Evolutionary conservation across 23 tunicate genomes (phyloP), one percentile per base, ranked within the genome.

Genomic region (Pegea sp.): DNA sequence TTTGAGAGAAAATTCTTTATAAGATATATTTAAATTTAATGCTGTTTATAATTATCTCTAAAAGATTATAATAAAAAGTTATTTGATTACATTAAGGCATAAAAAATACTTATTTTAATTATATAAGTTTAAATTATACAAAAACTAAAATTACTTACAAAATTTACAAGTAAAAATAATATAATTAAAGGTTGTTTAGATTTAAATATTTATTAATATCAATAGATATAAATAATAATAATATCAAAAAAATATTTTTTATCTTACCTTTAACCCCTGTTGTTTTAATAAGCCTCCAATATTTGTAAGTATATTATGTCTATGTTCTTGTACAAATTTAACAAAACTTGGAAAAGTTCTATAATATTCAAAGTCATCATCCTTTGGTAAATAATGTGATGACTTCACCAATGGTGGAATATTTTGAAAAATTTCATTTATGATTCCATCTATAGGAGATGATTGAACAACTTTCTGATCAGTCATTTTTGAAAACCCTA

Each of bases 351-450:
- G 25, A 49, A 67, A 84, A 48, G 77, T 84, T 52, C 58, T 54
- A 34, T 84, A 84, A 28, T 73, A 68, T 32, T 84, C 95, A 59
- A 52, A 69, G 54, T 84, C 95, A 68, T 84, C 95, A 22, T 77
- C 66, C 8, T 52, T 53, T 31, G 95, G 95, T 24, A 84, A 49
- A 8, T 52, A 61, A 42, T 61, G 67, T 31, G 68, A 69, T 25
- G 84, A 54, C 57, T 57, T 44, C 18, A 84, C 62, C 24, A 79
- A 49, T 8, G 46, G 46, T 11, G 13, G 13, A 38, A 38, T 38
- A 8, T 16, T 16, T 38, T 38, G 46, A 38, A 16, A 38, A 8
- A 38, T 8, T 38, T 11, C 16, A 8, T 38, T 38, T 8, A 38
- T 16, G 16, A 38, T 8, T 16, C 16, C 46, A 38, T 38, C 46